phyloP scores from a whole-genome alignment of 1,140 invertebrate species.

The Bombyx mori region ASM3026992v2 NC_085127.1:7041001-7041500 shows the following conservation, averaged over 20 bases:
- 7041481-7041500: too few relatives aligned
- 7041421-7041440: too few relatives aligned
- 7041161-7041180: slow-evolving; percentile 1
- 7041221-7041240: too few relatives aligned
- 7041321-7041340: slow-evolving; percentile 25
- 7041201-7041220: too few relatives aligned
- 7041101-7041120: slow-evolving; percentile 38
- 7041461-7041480: too few relatives aligned
- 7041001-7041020: background rate
- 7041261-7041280: background rate
- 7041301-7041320: slow-evolving; percentile 25
- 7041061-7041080: slow-evolving; percentile 38
- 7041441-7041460: too few relatives aligned
- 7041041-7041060: slow-evolving; percentile 34
- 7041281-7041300: slow-evolving; percentile 6
- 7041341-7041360: slow-evolving; percentile 11
- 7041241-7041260: slow-evolving; percentile 3
- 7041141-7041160: slow-evolving; percentile 3
- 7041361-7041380: slow-evolving; percentile 16
- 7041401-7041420: slow-evolving; percentile 8
- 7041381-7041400: slow-evolving; percentile 21
- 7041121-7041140: slow-evolving; percentile 38
- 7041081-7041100: slow-evolving; percentile 44
- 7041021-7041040: slow-evolving; percentile 45
- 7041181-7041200: background rate